Evolutionary conservation across 2,113 vertebrate genomes (phyloP).

Genomic region (Leucopsar rothschildi): DNA sequence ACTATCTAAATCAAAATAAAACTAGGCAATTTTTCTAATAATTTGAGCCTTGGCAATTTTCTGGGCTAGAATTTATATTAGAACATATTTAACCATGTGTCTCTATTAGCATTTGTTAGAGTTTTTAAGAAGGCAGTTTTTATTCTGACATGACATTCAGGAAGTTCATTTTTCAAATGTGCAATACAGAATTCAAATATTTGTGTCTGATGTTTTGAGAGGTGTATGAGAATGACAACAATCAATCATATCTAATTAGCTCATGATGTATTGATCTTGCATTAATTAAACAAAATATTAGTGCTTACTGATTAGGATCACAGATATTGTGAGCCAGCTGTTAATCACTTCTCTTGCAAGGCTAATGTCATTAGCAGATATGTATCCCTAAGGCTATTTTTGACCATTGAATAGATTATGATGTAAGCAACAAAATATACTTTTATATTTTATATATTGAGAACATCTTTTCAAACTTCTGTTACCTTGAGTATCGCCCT

Average conservation of each 20-base stretch:
- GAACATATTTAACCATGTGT: not conserved
- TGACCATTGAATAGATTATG: not conserved
- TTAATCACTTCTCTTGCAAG: constrained; percentile 47
- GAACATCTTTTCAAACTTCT: not conserved
- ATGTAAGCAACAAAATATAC: not conserved
- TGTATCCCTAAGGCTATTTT: not conserved
- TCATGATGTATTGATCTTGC: constrained; percentile 21
- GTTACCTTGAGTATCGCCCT: not conserved
- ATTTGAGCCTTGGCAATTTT: not conserved
- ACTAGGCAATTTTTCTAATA: not conserved
- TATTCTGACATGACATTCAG: not conserved
- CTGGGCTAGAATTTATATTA: not conserved
- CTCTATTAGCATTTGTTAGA: not conserved
- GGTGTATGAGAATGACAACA: constrained; percentile 32
- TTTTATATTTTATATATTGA: not conserved
- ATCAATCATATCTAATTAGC: constrained; percentile 64
- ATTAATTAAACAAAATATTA: constrained; percentile 62
- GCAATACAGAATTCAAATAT: not conserved
- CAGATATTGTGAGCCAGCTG: constrained; percentile 43
- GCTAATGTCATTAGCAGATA: constrained; percentile 28
- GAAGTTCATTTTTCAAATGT: constrained; percentile 2
- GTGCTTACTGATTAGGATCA: constrained; percentile 48
- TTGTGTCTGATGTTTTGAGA: constrained; percentile 45
- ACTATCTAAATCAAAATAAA: not conserved
- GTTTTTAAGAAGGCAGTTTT: not conserved